Evolutionary conservation across 2,797 vertebrate species (phyloP).

Genomic region (Lepilemur septentrionalis): DNA sequence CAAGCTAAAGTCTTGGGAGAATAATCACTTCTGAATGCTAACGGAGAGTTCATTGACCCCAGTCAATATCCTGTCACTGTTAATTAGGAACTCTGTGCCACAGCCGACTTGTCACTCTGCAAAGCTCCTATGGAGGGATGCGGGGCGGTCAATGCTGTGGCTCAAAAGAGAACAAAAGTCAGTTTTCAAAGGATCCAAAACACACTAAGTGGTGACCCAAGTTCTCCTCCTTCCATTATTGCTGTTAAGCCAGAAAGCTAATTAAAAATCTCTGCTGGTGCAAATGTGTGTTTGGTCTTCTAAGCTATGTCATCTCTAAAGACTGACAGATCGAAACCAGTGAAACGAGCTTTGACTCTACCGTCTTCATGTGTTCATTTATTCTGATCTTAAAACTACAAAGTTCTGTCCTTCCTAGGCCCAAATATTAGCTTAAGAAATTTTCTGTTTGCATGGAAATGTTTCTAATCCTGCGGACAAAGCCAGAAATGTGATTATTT

Average conservation of each 20-base stretch:
- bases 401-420: neutral
- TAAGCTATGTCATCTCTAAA: neutral
- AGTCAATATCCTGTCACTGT: conserved; percentile 62
- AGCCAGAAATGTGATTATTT: conserved; percentile 1
- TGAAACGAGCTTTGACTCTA: neutral
- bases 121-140: neutral
- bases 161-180: conserved; percentile 61
- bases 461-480: neutral
- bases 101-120: conserved; percentile 22
- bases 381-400: conserved; percentile 52
- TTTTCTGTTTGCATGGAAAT: neutral
- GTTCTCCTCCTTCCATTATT: conserved; percentile 43
- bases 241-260: conserved; percentile 49
- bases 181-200: conserved; percentile 63
- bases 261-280: conserved; percentile 67
- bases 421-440: neutral
- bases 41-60: conserved; percentile 16
- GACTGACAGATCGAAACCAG: neutral
- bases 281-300: neutral
- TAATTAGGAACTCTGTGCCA: conserved; percentile 63
- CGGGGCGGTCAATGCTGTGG: neutral
- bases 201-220: conserved; percentile 55
- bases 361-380: conserved; percentile 25
- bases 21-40: conserved; percentile 23
- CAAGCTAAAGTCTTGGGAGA: neutral